Evolutionary conservation across 2,113 vertebrate species (phyloP).

Genomic region (Chaetops frenatus): DNA sequence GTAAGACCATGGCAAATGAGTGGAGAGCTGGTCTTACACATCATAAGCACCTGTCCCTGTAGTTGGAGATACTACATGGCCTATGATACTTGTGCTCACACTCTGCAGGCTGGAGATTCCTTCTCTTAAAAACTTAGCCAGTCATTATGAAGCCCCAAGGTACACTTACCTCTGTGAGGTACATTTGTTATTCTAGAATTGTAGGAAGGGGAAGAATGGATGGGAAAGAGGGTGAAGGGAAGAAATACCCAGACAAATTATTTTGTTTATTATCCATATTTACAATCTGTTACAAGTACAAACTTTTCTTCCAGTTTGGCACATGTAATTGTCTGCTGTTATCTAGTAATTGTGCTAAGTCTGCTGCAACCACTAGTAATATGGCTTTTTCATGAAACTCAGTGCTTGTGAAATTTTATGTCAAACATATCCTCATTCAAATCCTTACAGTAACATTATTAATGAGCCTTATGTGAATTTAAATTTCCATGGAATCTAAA

Average conservation of each 20-base stretch:
- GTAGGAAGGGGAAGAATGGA: background rate
- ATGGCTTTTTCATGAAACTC: constrained; percentile 44
- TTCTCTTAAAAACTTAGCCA: background rate
- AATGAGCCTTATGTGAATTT: background rate
- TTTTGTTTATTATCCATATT: constrained; percentile 46
- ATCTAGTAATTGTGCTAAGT: background rate
- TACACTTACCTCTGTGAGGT: background rate
- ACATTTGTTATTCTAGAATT: background rate
- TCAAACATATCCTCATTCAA: background rate
- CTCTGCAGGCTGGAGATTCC: background rate
- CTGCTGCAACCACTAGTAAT: constrained; percentile 33
- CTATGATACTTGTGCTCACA: background rate
- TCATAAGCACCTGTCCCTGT: background rate
- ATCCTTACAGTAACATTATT: background rate
- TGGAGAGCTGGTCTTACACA: background rate
- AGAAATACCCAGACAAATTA: constrained; percentile 24
- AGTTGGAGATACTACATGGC: background rate
- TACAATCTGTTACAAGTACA: constrained; percentile 27
- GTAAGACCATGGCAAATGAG: background rate
- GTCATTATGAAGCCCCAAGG: background rate
- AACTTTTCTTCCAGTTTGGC: constrained; percentile 26
- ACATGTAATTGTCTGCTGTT: background rate
- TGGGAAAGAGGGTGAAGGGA: background rate
- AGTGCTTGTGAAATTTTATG: constrained; percentile 6
- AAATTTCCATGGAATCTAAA: background rate